These are phyloP conservation scores for Zeugodacus cucurbitae DNA, from an alignment of 1,140 invertebrate species.

Conservation along the genomic window DNA sequence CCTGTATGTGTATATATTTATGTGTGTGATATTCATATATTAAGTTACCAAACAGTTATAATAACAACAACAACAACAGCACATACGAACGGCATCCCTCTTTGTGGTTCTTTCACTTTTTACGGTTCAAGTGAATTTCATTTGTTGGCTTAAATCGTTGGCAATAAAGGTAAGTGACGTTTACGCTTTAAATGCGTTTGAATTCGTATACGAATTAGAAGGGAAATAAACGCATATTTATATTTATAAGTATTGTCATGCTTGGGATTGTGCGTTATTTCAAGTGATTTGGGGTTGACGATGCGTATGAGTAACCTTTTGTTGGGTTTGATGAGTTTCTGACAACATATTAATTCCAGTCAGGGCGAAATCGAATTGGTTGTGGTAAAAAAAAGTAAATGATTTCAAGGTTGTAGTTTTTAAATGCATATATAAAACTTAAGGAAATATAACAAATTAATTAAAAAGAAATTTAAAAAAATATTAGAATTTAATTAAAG, in stretches of 20 bases:
- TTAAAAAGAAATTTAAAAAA: no score
- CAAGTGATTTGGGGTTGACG: neutral
- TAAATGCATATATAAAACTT: no score
- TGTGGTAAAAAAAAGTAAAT: no score
- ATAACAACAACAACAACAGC: neutral
- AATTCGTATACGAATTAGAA: no score
- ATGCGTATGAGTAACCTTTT: constrained; percentile 14
- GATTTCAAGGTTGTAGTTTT: no score
- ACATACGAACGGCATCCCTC: neutral
- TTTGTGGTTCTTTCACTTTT: neutral
- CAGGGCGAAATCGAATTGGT: neutral
- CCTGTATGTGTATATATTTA: neutral
- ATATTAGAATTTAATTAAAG: no score
- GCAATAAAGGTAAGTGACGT: neutral
- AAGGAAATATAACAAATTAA: no score
- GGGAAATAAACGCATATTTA: neutral
- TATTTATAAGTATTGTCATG: neutral
- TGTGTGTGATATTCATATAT: neutral
- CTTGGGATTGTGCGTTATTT: neutral
- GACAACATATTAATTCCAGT: neutral
- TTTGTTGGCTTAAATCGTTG: neutral
- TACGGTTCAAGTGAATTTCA: neutral
- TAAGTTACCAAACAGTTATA: neutral
- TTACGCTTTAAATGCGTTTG: neutral
- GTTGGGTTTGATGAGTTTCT: neutral